Conservation (phyloP, 1,140 invertebrate species). For the Zophobas morio region DNA sequence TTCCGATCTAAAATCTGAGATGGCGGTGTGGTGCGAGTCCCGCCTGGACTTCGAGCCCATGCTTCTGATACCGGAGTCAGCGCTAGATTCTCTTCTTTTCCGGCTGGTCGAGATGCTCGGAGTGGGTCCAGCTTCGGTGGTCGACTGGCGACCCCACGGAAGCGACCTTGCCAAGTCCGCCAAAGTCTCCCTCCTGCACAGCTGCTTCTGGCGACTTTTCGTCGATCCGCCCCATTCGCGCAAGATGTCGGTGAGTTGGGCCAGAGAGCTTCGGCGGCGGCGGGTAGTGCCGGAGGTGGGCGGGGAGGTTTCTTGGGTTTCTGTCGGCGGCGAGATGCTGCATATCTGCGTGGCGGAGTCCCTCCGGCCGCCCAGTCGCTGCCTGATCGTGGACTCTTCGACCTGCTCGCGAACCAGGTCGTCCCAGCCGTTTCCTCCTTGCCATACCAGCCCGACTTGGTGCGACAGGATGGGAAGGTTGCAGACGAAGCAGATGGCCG, state of each 20-base stretch:
- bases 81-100: conserved; percentile 85
- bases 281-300: conserved; percentile 72
- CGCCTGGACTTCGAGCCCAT: conserved; percentile 78
- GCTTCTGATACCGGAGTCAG: conserved; percentile 86
- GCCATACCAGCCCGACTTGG: conserved; percentile 93
- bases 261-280: conserved; percentile 85
- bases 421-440: conserved; percentile 94
- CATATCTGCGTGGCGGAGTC: conserved; percentile 92
- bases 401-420: conserved; percentile 85
- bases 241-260: conserved; percentile 89
- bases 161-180: conserved; percentile 85
- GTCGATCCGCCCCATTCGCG: conserved; percentile 85
- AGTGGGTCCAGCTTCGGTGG: conserved; percentile 70
- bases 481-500: conserved; percentile 95
- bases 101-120: conserved; percentile 68
- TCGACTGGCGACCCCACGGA: conserved; percentile 78
- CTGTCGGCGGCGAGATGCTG: conserved; percentile 84
- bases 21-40: conserved; percentile 76
- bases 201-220: conserved; percentile 75
- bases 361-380: conserved; percentile 83
- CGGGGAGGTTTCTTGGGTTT: conserved; percentile 76
- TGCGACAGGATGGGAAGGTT: conserved; percentile 94
- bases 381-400: conserved; percentile 86
- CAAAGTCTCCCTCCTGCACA: conserved; percentile 86
- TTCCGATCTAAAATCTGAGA: conserved; percentile 80